Conservation (phyloP, 2,888 invertebrate species). For the Heteromyza rotundicornis region DNA sequence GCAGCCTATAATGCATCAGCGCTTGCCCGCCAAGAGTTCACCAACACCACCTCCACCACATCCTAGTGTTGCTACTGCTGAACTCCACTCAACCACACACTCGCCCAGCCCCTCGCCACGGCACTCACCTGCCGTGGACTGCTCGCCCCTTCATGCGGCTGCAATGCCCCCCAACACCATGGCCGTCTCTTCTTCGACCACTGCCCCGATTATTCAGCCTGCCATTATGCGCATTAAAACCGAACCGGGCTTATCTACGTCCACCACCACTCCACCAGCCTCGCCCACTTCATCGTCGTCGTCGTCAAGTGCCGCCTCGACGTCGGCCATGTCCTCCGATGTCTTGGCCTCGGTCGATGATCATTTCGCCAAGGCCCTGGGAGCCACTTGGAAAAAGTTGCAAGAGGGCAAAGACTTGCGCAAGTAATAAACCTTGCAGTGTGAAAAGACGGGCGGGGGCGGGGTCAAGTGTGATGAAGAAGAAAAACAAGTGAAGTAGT, state of each 20-base stretch:
- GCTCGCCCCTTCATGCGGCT: constrained; percentile 18
- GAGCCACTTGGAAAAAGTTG: constrained; percentile 81
- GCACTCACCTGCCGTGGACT: constrained; percentile 39
- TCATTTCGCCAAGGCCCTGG: constrained; percentile 89
- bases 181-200: constrained; percentile 25
- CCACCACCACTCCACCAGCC: constrained; percentile 48
- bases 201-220: constrained; percentile 31
- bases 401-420: constrained; percentile 66
- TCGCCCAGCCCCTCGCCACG: constrained; percentile 19
- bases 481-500: no score
- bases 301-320: constrained; percentile 46
- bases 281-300: constrained; percentile 48
- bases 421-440: no score
- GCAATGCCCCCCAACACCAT: constrained; percentile 11
- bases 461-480: constrained; percentile 6
- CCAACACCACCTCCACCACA: constrained; percentile 25
- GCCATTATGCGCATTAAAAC: constrained; percentile 55
- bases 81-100: constrained; percentile 15
- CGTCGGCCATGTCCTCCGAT: constrained; percentile 45
- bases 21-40: constrained; percentile 27
- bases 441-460: constrained; percentile 3
- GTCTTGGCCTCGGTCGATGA: constrained; percentile 76
- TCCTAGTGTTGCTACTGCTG: no score
- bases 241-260: constrained; percentile 48
- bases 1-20: constrained; percentile 31